Evolutionary conservation across 2,797 vertebrate genomes (phyloP), one percentile per base, ranked within the genome.

Genomic region (Kryptolebias ocellatus): DNA sequence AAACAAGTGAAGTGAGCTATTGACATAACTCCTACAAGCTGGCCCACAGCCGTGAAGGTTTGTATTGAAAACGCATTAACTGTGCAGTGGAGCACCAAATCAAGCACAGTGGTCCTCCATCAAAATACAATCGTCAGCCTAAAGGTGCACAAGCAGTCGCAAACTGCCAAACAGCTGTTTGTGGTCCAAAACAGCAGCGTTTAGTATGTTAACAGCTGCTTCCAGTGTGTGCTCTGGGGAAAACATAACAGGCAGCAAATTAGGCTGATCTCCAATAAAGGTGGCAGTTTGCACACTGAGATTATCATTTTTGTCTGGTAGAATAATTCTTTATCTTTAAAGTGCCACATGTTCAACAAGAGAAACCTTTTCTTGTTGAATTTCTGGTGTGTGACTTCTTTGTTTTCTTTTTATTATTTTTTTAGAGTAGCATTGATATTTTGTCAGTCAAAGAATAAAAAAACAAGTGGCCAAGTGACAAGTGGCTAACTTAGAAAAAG

Each of bases 41-140:
- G 67, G 72, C 83, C 75, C 4, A 46, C 69, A 53, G 85, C 79
- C 79, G 74, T 20, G 28, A 16, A 60, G 45, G 72, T 58, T 64
- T 20, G 54, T 70, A 84, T 83, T 70, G 80, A 62, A 84, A 81
- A 78, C 63, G 63, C 71, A 76, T 89, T 79, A 81, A 67, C 46
- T 29, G 79, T 55, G 72, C 52, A 61, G 70, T 3, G 62, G 64
- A 70, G 79, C 78, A 42, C 60, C 74, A 70, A 70, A 83, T 85
- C 83, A 56, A n/a, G 70, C 44, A 12, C 70, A 73, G 67, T 42
- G 72, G 82, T 46, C 76, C 83, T 85, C 78, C 70, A 78, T 87
- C 83, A 81, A 70, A 73, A 77, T 9, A 62, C 69, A 69, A 24
- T 64, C 55, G 63, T 69, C 64, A 56, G 76, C 83, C 78, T 16